phyloP scores from a whole-genome alignment of 2,797 vertebrate species.

The Parotocinclus haroldoi region DNA sequence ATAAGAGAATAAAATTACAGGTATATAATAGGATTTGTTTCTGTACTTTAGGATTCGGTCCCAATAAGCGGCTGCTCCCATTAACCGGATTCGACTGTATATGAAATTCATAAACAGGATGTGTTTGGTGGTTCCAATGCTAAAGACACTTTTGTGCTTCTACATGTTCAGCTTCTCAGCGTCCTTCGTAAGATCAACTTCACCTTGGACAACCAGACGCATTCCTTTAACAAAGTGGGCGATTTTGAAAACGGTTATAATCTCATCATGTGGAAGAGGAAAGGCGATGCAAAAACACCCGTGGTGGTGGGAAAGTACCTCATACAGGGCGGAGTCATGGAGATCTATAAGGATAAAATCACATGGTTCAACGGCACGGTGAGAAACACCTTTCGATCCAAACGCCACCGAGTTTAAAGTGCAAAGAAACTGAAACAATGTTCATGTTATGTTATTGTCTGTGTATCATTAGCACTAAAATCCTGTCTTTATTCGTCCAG shows the following conservation, averaged over 20 bases:
- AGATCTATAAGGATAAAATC: neutral
- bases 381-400: too few relatives aligned
- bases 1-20: too few relatives aligned
- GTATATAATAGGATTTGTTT: too few relatives aligned
- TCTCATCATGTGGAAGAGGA: conserved; percentile 40
- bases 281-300: neutral
- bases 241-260: conserved; percentile 50
- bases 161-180: conserved; percentile 26
- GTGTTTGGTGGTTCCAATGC: too few relatives aligned
- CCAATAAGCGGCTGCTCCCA: too few relatives aligned
- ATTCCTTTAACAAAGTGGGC: conserved; percentile 44
- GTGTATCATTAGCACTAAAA: neutral
- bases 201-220: conserved; percentile 18
- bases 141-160: too few relatives aligned
- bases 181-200: conserved; percentile 31
- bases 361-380: conserved; percentile 17
- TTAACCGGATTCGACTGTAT: too few relatives aligned
- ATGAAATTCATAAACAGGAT: too few relatives aligned
- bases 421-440: too few relatives aligned
- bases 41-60: too few relatives aligned
- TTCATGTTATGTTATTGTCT: too few relatives aligned
- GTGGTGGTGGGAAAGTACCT: conserved; percentile 43
- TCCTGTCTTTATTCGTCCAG: neutral
- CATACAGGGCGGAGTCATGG: neutral
- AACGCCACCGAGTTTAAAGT: too few relatives aligned